phyloP scores from a whole-genome alignment of 2,113 vertebrate genomes.

The Cyanocitta stelleri region DNA sequence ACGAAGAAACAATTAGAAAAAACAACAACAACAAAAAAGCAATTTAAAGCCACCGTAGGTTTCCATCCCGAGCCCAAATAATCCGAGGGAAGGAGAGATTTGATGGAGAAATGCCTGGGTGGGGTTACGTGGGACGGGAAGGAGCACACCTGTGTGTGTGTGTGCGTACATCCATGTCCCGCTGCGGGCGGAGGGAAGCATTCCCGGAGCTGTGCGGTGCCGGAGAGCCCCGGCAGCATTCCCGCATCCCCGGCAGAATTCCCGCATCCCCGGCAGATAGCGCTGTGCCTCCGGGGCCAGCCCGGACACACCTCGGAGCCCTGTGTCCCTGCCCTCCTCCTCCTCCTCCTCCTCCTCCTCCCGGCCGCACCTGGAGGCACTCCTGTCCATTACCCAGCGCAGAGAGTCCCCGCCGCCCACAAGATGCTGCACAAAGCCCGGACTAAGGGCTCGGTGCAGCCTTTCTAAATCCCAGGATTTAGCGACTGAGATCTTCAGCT shows the following conservation, averaged over 20 bases:
- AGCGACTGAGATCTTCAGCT: not conserved
- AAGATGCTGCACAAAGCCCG: fast-evolving
- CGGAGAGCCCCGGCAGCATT: fast-evolving
- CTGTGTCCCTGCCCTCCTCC: not conserved
- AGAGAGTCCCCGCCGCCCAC: not conserved
- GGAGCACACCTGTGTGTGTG: not conserved
- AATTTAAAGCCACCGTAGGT: fast-evolving
- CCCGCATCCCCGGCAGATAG: not conserved
- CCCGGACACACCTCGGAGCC: fast-evolving
- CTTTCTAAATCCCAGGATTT: not conserved
- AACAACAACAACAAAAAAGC: not conserved
- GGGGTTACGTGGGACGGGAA: not conserved
- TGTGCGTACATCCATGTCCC: not conserved
- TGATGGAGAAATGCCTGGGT: fast-evolving
- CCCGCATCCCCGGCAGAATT: not conserved
- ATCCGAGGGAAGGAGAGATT: not conserved
- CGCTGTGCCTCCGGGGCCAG: not conserved
- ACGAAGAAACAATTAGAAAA: not conserved
- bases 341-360: no score
- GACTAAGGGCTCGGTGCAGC: fast-evolving
- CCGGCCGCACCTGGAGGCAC: not conserved
- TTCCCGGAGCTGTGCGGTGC: fast-evolving
- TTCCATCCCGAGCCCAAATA: not conserved
- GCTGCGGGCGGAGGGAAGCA: not conserved
- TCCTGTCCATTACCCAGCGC: fast-evolving